Base-by-base conservation (phyloP, 1,140 invertebrate species). In the Antheraea pernyi region DNA sequence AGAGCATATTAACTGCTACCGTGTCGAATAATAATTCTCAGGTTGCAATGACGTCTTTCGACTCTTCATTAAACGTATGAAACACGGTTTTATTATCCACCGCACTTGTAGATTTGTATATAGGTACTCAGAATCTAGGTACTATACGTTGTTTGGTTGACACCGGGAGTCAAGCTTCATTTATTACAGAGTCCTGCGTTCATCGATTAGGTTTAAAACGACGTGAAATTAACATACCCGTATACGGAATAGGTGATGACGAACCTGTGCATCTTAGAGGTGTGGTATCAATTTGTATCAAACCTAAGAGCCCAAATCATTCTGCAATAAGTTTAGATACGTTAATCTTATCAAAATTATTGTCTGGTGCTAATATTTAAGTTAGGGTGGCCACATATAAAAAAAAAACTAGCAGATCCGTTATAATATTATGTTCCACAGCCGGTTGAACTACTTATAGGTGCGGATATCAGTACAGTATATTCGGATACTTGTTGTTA, bases 401-500 rank as follows among this genome's bases (percentile, higher is more conserved):
- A 63, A 64, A 64, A 64, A 63, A 63, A 48, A 6, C 53, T 69
- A 58, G 68, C 68, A 5, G 68, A 69, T 69, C n/a, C n/a, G n/a
- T n/a, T n/a, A n/a, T n/a, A n/a, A n/a, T n/a, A n/a, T n/a, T n/a
- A n/a, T n/a, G n/a, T n/a, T n/a, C n/a, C n/a, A n/a, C n/a, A n/a
- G n/a, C n/a, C n/a, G n/a, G n/a, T n/a, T n/a, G n/a, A n/a, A 19
- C 48, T 68, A 36, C 16, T 68, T 19, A 19, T 68, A 46, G 67
- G 67, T 6, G 67, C 59, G 8, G 67, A 68, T 68, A 62, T 68
- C 60, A 37, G 19, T 48, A 69, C 48, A 69, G 60, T 37, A 59
- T 69, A 22, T 69, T 69, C 16, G 68, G 68, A 58, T 69, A 69
- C 30, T 36, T 69, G 63, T 36, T 69, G 18, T n/a, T n/a, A n/a